These are phyloP conservation scores for Diadema setosum DNA, from an alignment of 35 echinoderm and acorn worm genomes.

Conservation along the genomic window DNA sequence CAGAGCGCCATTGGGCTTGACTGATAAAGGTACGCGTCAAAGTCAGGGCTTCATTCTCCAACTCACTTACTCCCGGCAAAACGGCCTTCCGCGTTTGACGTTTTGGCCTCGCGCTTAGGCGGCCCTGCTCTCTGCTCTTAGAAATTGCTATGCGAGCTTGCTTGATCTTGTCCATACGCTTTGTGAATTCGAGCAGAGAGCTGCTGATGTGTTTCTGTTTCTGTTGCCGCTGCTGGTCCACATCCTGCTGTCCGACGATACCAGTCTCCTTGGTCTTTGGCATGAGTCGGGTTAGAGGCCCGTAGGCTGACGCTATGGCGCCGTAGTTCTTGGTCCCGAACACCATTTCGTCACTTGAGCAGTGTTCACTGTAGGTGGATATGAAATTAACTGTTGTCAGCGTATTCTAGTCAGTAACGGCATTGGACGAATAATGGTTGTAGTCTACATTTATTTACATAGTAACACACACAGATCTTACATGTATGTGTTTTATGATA, in stretches of 20 bases:
- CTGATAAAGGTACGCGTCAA: not conserved
- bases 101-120: constrained; percentile 10
- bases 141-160: constrained; percentile 22
- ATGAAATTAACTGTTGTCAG: no score
- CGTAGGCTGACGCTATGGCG: not conserved
- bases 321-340: not conserved
- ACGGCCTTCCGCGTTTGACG: not conserved
- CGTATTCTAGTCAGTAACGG: no score
- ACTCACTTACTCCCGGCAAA: not conserved
- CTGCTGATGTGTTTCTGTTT: not conserved
- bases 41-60: not conserved
- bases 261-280: not conserved
- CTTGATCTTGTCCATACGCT: constrained; percentile 31
- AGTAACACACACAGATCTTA: no score
- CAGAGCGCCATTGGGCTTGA: not conserved
- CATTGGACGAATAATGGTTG: no score
- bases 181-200: constrained; percentile 51
- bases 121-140: not conserved
- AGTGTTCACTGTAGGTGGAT: no score
- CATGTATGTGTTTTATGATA: no score
- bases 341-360: not conserved
- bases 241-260: not conserved
- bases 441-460: no score
- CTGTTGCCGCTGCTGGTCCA: not conserved
- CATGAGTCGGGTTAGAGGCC: not conserved